Evolutionary conservation across 2,888 invertebrate species (phyloP), one percentile per base, ranked within the genome.

Genomic region (Cylloceria caligata): DNA sequence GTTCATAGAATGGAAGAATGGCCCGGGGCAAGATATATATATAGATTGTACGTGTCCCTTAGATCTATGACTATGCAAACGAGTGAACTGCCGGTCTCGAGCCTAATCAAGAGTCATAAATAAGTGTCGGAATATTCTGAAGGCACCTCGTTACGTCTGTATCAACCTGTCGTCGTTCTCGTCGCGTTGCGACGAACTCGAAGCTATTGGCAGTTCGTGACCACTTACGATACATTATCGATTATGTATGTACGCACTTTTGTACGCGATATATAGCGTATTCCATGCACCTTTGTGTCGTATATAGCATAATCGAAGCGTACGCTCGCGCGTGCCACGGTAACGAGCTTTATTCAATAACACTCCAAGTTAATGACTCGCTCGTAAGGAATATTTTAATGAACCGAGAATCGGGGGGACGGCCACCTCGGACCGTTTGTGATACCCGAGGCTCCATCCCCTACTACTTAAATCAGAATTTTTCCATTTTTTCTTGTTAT

Each of bases 341-440:
- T 90, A 90, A 91, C 88, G 88, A 90, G 88, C 87, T 81, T 90
- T 89, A 88, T 91, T 90, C 88, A 88, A 88, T 90, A 89, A 89
- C 89, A 89, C 89, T 89, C 86, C 88, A 88, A 89, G 88, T 89
- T 90, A 90, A 91, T 88, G 91, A 89, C 88, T 86, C 76, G 83
- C 87, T 89, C 89, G 88, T 90, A 89, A 90, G 89, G 86, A 87
- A 88, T 88, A 87, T 90, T n/a, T n/a, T 90, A 90, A 90, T 88
- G 89, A 89, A 88, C 85, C 85, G 86, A 82, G 85, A 87, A 87
- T 88, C 88, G 81, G 81, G 78, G 87, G 76, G 82, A 73, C 78
- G 77, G 57, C 36, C 19, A 30, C 7, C 24, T 34, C 34, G 30
- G 30, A 30, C 19, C 30, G 30, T 67, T 49, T 34, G 19, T 13